Evolutionary conservation across 2,113 vertebrate species (phyloP).

Genomic region (Sprattus sprattus): DNA sequence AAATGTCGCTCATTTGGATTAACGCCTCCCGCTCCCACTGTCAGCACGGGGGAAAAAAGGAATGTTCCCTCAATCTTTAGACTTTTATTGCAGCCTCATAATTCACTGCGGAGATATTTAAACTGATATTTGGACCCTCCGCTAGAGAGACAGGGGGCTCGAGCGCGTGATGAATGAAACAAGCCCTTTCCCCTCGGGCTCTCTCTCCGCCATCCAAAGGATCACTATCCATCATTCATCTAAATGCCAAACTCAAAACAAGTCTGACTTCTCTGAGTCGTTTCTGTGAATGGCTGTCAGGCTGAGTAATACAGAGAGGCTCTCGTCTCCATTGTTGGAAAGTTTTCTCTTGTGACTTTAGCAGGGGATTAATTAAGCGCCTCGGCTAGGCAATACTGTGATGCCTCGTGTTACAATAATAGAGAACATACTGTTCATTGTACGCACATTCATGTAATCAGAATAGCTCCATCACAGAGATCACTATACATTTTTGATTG

Average conservation of each 20-base stretch:
- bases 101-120: background rate
- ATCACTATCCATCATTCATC: slow-evolving; percentile 8
- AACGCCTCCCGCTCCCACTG: background rate
- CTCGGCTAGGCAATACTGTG: background rate
- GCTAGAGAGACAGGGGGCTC: background rate
- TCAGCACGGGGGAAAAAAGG: background rate
- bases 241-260: slow-evolving; percentile 30
- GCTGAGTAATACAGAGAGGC: background rate
- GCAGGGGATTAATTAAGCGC: background rate
- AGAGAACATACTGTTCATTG: background rate
- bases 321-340: background rate
- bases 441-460: background rate
- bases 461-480: background rate
- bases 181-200: background rate
- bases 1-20: background rate
- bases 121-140: background rate
- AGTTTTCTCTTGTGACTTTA: background rate
- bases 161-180: background rate
- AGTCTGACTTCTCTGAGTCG: slow-evolving; percentile 14
- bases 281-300: slow-evolving; percentile 24
- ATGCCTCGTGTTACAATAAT: background rate
- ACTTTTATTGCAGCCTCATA: background rate
- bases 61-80: background rate
- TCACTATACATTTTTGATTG: background rate
- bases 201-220: slow-evolving; percentile 10